phyloP scores from a whole-genome alignment of 2,888 invertebrate genomes.

The Eristalinus sepulchralis region DNA sequence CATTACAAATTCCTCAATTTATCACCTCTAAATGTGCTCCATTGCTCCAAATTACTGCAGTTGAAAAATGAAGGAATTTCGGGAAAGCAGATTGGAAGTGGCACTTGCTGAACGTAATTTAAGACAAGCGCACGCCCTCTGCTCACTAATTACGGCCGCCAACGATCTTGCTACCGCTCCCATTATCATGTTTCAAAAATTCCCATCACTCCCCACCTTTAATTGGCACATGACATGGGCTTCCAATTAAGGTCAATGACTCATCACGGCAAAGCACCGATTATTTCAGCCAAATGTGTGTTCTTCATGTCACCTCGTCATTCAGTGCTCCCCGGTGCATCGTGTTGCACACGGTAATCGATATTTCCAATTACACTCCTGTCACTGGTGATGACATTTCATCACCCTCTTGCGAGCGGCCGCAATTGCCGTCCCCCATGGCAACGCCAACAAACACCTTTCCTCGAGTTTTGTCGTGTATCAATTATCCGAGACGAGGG shows the following conservation, averaged over 20 bases:
- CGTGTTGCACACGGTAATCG: conserved; percentile 31
- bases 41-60: not conserved
- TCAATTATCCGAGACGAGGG: not conserved
- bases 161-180: not conserved
- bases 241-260: conserved; percentile 55
- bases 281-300: conserved; percentile 48
- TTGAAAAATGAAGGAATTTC: not conserved
- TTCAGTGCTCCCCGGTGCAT: conserved; percentile 18
- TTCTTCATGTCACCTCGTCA: conserved; percentile 32
- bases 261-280: conserved; percentile 33
- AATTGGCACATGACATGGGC: not conserved
- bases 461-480: conserved; percentile 9
- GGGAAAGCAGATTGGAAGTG: not conserved
- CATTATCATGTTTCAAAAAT: conserved; percentile 5
- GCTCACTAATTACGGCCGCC: not conserved
- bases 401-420: conserved; percentile 31
- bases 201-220: conserved; percentile 18
- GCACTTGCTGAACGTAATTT: not conserved
- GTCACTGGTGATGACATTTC: conserved; percentile 13
- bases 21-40: not conserved
- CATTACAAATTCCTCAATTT: not conserved
- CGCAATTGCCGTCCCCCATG: conserved; percentile 10
- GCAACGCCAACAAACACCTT: conserved; percentile 21
- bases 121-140: not conserved
- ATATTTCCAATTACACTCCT: conserved; percentile 60